Conservation (phyloP, 2,888 invertebrate species). For the Bombylius major region DNA sequence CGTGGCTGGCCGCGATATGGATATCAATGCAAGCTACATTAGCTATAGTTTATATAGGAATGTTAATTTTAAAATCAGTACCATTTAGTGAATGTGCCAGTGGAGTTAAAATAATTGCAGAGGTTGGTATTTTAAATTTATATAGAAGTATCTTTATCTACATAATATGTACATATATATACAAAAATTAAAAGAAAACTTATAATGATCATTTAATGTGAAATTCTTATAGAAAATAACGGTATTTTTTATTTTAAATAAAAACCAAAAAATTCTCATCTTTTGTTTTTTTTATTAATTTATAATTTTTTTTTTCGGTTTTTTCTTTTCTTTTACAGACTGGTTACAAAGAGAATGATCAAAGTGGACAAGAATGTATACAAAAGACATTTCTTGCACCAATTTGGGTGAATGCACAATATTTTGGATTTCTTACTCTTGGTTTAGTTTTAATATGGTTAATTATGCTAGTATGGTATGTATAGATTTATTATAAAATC, state of each 20-base stretch:
- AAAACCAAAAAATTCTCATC: background rate
- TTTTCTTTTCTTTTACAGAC: constrained; percentile 17
- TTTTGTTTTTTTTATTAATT: background rate
- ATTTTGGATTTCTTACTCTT: constrained; percentile 31
- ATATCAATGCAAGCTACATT: constrained; percentile 34
- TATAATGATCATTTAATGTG: too few relatives aligned
- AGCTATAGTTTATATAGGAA: constrained; percentile 32
- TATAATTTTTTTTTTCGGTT: too few relatives aligned
- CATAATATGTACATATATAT: too few relatives aligned
- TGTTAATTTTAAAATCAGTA: constrained; percentile 30
- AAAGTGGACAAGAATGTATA: constrained; percentile 32
- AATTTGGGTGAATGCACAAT: constrained; percentile 35
- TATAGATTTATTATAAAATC: constrained; percentile 1
- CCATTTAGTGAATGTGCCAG: constrained; percentile 34
- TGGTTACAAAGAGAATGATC: constrained; percentile 27
- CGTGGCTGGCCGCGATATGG: constrained; percentile 36
- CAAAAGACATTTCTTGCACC: constrained; percentile 34
- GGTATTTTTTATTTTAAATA: background rate
- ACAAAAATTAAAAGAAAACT: too few relatives aligned
- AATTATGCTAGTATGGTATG: constrained; percentile 33
- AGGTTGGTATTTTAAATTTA: background rate
- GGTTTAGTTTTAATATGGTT: constrained; percentile 34
- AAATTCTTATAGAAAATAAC: too few relatives aligned
- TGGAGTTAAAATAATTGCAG: constrained; percentile 25
- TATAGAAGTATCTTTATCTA: too few relatives aligned